These are phyloP conservation scores for Ormia ochracea DNA, from an alignment of 2,888 invertebrate species.

Conservation along the genomic window DNA sequence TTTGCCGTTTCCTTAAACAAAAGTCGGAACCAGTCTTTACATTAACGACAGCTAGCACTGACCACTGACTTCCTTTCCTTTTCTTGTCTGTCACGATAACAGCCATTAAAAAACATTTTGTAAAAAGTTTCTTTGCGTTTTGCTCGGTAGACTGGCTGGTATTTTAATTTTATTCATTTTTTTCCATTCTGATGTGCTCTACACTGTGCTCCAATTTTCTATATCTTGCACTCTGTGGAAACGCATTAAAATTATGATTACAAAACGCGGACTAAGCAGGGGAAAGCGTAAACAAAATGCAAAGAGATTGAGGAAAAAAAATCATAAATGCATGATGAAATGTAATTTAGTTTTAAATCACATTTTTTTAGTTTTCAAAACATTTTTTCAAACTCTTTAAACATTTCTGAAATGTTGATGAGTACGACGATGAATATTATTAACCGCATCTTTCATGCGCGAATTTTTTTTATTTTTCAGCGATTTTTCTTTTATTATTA, in stretches of 20 bases:
- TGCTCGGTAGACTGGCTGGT: conserved; percentile 25
- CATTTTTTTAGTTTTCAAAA: conserved; percentile 14
- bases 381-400: neutral
- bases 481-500: conserved; percentile 38
- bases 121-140: neutral
- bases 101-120: neutral
- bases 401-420: conserved; percentile 27
- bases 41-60: conserved; percentile 54
- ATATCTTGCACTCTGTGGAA: conserved; percentile 32
- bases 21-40: conserved; percentile 38
- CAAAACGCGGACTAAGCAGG: conserved; percentile 38
- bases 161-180: neutral
- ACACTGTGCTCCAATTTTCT: conserved; percentile 56
- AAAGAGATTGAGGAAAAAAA: conserved; percentile 2
- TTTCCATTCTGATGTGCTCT: neutral
- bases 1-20: conserved; percentile 18
- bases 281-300: conserved; percentile 9
- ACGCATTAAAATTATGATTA: conserved; percentile 62
- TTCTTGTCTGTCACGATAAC: conserved; percentile 58
- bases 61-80: conserved; percentile 62
- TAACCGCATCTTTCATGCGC: conserved; percentile 55
- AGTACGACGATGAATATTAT: conserved; percentile 54
- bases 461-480: conserved; percentile 39
- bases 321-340: conserved; percentile 56
- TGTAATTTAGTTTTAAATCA: conserved; percentile 60